Base-by-base conservation (phyloP, 2,888 invertebrate species). In the Platerodrilus igneus region DNA sequence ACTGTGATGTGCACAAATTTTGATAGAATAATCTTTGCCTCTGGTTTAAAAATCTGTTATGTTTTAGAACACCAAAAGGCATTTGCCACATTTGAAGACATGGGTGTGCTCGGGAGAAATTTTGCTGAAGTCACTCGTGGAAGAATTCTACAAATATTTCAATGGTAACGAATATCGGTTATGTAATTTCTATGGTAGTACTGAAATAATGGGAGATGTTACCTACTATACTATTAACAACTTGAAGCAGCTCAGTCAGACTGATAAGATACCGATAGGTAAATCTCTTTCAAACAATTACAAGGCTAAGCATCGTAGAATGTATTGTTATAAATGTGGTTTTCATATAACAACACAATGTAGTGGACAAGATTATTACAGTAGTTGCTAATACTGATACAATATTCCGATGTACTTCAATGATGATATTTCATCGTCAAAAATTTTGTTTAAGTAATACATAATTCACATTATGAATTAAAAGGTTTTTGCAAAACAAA, bases 91-190 rank as follows among this genome's bases (percentile, higher is more conserved):
- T 31, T 69, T 91, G 7, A 82, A 78, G 58, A 74, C 85, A 0
- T 91, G 91, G 87, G 76, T 93, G 8, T 89, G 91, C 57, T 91
- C 91, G 1, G 92, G 93, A 1, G 93, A 92, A 64, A 80, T 83
- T 0, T 72, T 92, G 1, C 75, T 82, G 8, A 74, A 79, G 4
- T 74, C 82, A 0, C 65, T 90, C 17, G 85, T 85, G 0, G 69
- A 75, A 21, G 78, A 84, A 53, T 92, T 91, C 70, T 88, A 88
- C 63, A 71, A 76, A 19, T 77, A 81, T 48, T 88, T 89, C 48
- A 72, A 77, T n/a, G 75, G 75, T 37, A 73, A 77, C 6, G 67
- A 71, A 1, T 81, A 83, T 45, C 72, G 75, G 9, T 67, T 93
- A 22, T 88, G 87, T 34, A 93, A 92, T 62, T 90, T 91, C 60